Base-by-base conservation (phyloP, 2,888 invertebrate genomes). In the Lithosia quadra region DNA sequence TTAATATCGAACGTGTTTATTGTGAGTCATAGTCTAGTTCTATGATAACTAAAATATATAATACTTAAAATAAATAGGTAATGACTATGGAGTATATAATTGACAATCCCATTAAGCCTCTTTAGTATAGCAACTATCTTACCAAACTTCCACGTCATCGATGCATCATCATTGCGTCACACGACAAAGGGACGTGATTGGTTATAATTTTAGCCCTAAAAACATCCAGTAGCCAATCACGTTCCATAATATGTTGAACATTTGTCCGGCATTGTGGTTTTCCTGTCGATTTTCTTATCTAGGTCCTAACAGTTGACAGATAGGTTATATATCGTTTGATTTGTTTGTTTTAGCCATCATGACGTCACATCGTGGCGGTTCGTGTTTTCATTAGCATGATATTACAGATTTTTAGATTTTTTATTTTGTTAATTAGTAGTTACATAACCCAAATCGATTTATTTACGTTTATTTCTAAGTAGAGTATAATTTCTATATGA, bases 291-390 rank as follows among this genome's bases (percentile, higher is more conserved):
- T 8, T 49, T 8, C 1, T 49, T n/a, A 9, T 49, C 49, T n/a
- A n/a, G 49, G 49, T 49, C 49, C 9, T 49, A 2, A 49, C n/a
- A 49, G 18, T 49, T 2, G n/a, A 49, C 49, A 49, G 18, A 49
- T 49, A 49, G 49, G 49, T n/a, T 49, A 43, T 49, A 49, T n/a
- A 49, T 43, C 18, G 43, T 49, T n/a, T 49, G 18, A 49, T 49
- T 49, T 49, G n/a, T 49, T 64, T 18, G 24, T 18, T n/a, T 53
- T 28, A 28, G 24, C 22, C 55, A 18, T 11, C 33, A 56, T 28
- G 49, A 49, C 49, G 49, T 49, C 49, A 49, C 49, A 49, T 49
- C 49, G 49, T 49, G 49, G 49, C 22, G 22, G 56, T 56, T 56
- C 24, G 56, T 56, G 13, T 56, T 56, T 56, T 7, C 22, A 56